phyloP scores from a whole-genome alignment of 2,888 invertebrate species.

The Linnaemya tessellans region DNA sequence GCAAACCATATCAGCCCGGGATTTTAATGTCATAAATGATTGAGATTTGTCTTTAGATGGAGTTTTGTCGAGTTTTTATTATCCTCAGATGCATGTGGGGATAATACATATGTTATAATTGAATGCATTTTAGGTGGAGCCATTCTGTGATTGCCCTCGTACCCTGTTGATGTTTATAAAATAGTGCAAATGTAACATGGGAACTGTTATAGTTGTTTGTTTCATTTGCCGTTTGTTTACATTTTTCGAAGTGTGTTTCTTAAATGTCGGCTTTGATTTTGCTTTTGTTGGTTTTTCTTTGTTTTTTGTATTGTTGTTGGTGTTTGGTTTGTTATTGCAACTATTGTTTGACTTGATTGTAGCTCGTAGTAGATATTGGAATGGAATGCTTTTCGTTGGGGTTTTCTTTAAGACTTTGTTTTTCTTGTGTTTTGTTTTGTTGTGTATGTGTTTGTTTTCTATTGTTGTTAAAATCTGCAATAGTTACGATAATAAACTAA shows the following conservation, averaged over 20 bases:
- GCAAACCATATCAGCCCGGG: too few species aligned
- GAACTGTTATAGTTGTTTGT: neutral
- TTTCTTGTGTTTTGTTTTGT: neutral
- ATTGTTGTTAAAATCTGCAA: constrained; percentile 19
- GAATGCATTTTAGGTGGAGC: too few species aligned
- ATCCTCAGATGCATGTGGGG: too few species aligned
- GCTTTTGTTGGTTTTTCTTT: constrained; percentile 19
- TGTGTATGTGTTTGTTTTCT: constrained; percentile 36
- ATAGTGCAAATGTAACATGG: neutral
- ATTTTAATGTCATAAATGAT: too few species aligned
- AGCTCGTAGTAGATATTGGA: neutral
- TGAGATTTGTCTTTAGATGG: too few species aligned
- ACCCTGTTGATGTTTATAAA: neutral
- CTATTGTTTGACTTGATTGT: neutral
- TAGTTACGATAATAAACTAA: constrained; percentile 10
- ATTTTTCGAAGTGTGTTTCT: constrained; percentile 53
- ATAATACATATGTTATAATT: too few species aligned
- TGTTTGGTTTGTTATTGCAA: constrained; percentile 18
- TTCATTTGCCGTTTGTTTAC: constrained; percentile 44
- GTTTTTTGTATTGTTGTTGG: constrained; percentile 11
- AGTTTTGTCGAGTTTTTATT: too few species aligned
- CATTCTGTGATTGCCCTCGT: neutral
- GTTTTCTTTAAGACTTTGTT: constrained; percentile 15
- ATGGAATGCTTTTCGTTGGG: constrained; percentile 14
- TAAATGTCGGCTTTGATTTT: constrained; percentile 29